Conservation (phyloP, 2,797 vertebrate genomes). For the Anguilla pacifica region DNA sequence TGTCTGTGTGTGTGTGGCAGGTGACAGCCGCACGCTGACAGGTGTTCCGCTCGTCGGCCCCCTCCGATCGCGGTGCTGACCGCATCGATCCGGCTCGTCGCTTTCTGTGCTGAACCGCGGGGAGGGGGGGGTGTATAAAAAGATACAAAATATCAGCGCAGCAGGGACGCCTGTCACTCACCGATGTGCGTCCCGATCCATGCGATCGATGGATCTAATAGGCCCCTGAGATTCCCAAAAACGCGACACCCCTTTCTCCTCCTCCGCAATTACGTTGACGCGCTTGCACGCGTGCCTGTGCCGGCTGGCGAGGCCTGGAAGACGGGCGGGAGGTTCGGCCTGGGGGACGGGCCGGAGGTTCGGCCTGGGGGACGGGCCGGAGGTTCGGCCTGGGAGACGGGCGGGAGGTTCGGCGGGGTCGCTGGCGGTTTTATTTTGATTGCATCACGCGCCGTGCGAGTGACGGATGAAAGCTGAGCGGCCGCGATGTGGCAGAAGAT, state of each 20-base stretch:
- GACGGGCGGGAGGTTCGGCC: no score
- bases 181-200: neutral
- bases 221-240: neutral
- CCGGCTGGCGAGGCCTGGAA: no score
- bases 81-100: neutral
- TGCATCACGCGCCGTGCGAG: neutral
- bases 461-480: neutral
- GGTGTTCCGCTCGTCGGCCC: neutral
- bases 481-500: neutral
- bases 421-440: neutral
- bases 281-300: neutral
- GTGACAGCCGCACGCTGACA: neutral
- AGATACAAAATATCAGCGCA: conserved; percentile 36
- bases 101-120: conserved; percentile 34
- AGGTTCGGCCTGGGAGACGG: no score
- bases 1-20: conserved; percentile 17
- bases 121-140: conserved; percentile 14
- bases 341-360: no score
- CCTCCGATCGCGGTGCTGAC: neutral
- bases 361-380: no score
- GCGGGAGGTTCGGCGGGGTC: neutral
- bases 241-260: neutral
- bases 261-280: neutral
- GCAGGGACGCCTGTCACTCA: conserved; percentile 43
- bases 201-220: neutral